Evolutionary conservation across 2,797 vertebrate species (phyloP), one percentile per base, ranked within the genome.

Genomic region (Hoplostethus atlanticus): DNA sequence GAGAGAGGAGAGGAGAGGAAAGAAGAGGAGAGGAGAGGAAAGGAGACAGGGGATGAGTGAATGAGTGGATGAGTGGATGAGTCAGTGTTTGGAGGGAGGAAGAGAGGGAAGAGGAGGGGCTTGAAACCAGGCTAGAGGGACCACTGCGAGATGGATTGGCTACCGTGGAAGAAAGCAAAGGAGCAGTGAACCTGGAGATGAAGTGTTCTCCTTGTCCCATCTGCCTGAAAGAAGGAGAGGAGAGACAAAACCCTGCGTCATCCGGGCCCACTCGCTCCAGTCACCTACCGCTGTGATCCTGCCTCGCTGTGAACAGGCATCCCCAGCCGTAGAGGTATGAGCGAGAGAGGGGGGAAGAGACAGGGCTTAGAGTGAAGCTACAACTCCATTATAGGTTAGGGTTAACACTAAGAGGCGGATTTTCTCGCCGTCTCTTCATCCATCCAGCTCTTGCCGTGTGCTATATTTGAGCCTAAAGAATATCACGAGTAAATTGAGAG

Each of bases 171-270:
- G 83, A 88, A 87, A 87, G 90, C 84, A 86, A 87, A 89, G 81
- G 74, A 88, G 75, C 77, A 73, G 64, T 86, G 88, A 91, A 91
- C 92, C 89, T 84, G 76, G 51, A 81, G 86, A 87, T 88, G 85
- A 86, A 90, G 80, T 80, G 89, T 82, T 79, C 87, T 84, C 67
- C 81, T 80, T 64, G 66, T 74, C 70, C 92, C 90, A 93, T 92
- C 91, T 91, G 91, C 88, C 83, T 58, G 68, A 56, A 69, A 51
- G 68, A 76, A 58, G 56, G 59, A 60, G 47, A 40, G 68, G 48
- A 62, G 70, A 59, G 73, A 62, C 30, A 80, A 57, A 57, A 67
- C 15, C 64, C 56, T 11, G 6, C 12, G 17, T 63, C 34, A 73
- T 73, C 70, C 68, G 66, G 16, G 56, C 10, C 48, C 50, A 64